Evolutionary conservation across 2,797 vertebrate species (phyloP), one percentile per base, ranked within the genome.

Genomic region (Ceryle rudis): DNA sequence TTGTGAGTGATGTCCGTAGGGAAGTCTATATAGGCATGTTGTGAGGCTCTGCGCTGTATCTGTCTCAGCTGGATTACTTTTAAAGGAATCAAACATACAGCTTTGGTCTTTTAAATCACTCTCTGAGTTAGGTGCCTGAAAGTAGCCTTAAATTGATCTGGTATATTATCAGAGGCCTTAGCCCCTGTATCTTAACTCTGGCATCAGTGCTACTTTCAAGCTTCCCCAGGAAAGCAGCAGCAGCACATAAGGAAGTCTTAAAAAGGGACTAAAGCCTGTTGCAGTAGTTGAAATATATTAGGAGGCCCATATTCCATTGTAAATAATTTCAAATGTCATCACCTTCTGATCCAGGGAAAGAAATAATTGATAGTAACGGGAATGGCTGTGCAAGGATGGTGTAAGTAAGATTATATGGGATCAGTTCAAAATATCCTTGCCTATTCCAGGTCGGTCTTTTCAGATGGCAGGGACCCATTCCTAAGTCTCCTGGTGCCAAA

Each of bases 341-440:
- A 47, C 72, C 64, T 92, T 81, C 72, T 95, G 77, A 96, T 87
- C 62, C 41, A 66, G 80, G 78, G 62, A 71, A 92, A 83, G 61
- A 89, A 97, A 95, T 86, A 89, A 66, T 89, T 92, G 29, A 81
- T 90, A 80, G 66, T 75, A 85, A 82, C 83, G 88, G 47, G 26
- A 79, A 75, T 86, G 67, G 41, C 78, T 85, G 55, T 82, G 64
- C 71, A 82, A 82, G 71, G 78, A 60, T 51, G 20, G 14, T 64
- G 19, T 80, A 77, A 94, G 51, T 51, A 94, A 94, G 78, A 90
- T 92, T 92, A 91, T 86, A 77, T 8, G 81, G 70, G n/a, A 92
- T 91, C 89, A 67, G 47, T 90, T 0, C 0, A 91, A 74, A 91
- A 31, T 83, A 90, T 5, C 39, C 65, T 87, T 94, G 64, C 52